Percentiles rank a stretch among this genome's conserved stretches.
Evolutionary conservation across 53 echinoderm and acorn worm species (phyloP).

Genomic region (Echinarachnius parma): DNA sequence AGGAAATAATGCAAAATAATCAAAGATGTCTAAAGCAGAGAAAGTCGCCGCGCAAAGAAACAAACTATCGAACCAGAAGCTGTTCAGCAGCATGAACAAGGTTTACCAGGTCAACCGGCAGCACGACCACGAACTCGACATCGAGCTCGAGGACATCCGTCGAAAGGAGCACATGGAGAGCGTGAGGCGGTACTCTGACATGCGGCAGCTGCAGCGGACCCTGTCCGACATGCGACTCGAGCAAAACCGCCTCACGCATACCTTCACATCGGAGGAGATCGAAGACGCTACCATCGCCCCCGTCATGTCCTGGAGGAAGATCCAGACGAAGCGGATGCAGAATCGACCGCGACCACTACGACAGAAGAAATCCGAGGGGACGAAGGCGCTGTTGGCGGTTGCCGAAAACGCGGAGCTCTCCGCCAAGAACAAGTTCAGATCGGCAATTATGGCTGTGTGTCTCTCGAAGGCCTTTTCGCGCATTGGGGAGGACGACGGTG

Average conservation of each 20-base stretch:
- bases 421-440: slow-evolving; percentile 44
- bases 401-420: slow-evolving; percentile 36
- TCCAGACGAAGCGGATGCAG: slow-evolving; percentile 27
- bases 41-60: background rate
- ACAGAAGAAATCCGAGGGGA: slow-evolving; percentile 30
- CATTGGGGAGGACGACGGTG: background rate
- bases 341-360: background rate
- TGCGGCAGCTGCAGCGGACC: slow-evolving; percentile 3
- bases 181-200: slow-evolving; percentile 29
- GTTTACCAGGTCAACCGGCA: slow-evolving; percentile 56
- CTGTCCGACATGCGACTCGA: slow-evolving; percentile 27
- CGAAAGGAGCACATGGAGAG: slow-evolving; percentile 46
- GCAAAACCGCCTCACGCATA: slow-evolving; percentile 13
- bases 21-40: background rate
- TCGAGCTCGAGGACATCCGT: slow-evolving; percentile 33
- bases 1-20: too few relatives aligned
- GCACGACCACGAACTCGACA: slow-evolving; percentile 54
- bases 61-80: slow-evolving; percentile 1
- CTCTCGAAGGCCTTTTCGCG: slow-evolving; percentile 29
- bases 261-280: slow-evolving; percentile 49
- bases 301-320: slow-evolving; percentile 48
- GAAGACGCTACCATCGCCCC: slow-evolving; percentile 14
- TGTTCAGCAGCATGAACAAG: slow-evolving; percentile 27
- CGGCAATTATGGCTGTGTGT: slow-evolving; percentile 57
- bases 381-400: slow-evolving; percentile 23